phyloP scores from a whole-genome alignment of 2,113 vertebrate genomes.

The Vulpes vulpes region DNA sequence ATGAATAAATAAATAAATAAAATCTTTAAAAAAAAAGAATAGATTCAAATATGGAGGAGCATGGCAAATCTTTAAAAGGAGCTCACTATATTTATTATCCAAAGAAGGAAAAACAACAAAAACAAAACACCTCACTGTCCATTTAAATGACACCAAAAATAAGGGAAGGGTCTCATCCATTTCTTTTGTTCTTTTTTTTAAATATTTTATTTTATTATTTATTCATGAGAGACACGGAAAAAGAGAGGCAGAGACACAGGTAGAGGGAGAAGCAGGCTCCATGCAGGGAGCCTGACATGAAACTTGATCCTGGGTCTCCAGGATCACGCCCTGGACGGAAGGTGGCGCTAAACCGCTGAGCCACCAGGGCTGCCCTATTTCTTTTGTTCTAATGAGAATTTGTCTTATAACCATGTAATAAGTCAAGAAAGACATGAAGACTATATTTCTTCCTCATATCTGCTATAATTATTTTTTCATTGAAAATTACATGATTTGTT shows the following conservation, averaged over 20 bases:
- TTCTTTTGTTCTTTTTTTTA: conserved; percentile 22
- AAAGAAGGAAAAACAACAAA: neutral
- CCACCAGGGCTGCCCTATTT: neutral
- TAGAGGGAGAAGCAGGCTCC: too few relatives aligned
- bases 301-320: too few relatives aligned
- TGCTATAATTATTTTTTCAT: neutral
- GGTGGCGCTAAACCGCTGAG: too few relatives aligned
- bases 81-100: neutral
- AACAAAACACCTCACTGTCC: neutral
- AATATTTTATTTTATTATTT: neutral
- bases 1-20: too few relatives aligned
- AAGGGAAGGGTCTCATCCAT: neutral
- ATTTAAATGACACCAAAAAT: neutral
- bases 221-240: too few relatives aligned
- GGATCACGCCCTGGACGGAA: too few relatives aligned
- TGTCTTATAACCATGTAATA: neutral
- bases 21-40: neutral
- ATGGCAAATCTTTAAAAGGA: neutral
- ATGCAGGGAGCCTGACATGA: too few relatives aligned
- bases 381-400: conserved; percentile 12
- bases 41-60: neutral
- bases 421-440: neutral
- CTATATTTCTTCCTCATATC: neutral
- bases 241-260: too few relatives aligned
- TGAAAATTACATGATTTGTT: neutral